Evolutionary conservation across 2,888 invertebrate genomes (phyloP).

Genomic region (Arrhopalites spinosus): DNA sequence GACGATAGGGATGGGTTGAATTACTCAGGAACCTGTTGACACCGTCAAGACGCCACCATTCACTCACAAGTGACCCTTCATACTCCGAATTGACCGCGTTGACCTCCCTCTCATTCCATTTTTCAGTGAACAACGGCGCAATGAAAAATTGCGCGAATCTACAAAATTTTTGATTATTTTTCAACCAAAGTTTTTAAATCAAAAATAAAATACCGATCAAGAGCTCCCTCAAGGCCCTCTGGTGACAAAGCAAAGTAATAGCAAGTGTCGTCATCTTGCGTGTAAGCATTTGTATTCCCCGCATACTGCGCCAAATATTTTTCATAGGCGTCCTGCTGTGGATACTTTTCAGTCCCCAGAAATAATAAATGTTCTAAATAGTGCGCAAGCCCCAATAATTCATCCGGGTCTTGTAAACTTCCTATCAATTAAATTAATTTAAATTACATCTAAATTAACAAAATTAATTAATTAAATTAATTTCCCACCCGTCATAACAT

Average conservation of each 20-base stretch:
- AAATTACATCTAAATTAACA: no score
- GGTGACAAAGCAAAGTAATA: slow-evolving; percentile 80
- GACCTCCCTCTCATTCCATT: slow-evolving; percentile 87
- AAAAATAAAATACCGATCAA: slow-evolving; percentile 71
- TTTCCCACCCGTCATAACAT: no score
- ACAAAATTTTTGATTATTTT: no score
- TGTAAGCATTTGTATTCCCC: slow-evolving; percentile 87
- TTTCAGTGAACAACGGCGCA: slow-evolving; percentile 85
- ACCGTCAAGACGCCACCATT: slow-evolving; percentile 88
- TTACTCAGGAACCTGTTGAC: slow-evolving; percentile 80
- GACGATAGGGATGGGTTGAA: slow-evolving; percentile 80
- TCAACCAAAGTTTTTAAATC: no score
- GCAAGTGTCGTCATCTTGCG: slow-evolving; percentile 85
- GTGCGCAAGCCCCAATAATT: slow-evolving; percentile 44
- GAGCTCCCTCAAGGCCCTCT: slow-evolving; percentile 73
- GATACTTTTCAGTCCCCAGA: slow-evolving; percentile 32
- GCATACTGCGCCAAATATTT: slow-evolving; percentile 88
- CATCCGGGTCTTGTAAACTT: slow-evolving; percentile 43
- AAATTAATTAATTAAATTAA: no score
- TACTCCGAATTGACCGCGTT: slow-evolving; percentile 96
- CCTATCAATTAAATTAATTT: no score
- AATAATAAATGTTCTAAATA: slow-evolving; percentile 47
- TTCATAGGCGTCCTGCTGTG: slow-evolving; percentile 58
- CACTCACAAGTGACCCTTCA: slow-evolving; percentile 86
- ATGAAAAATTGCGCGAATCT: slow-evolving; percentile 93